These are phyloP conservation scores for Gonatopus flavifemur DNA, from an alignment of 1,140 invertebrate species.

Conservation along the genomic window DNA sequence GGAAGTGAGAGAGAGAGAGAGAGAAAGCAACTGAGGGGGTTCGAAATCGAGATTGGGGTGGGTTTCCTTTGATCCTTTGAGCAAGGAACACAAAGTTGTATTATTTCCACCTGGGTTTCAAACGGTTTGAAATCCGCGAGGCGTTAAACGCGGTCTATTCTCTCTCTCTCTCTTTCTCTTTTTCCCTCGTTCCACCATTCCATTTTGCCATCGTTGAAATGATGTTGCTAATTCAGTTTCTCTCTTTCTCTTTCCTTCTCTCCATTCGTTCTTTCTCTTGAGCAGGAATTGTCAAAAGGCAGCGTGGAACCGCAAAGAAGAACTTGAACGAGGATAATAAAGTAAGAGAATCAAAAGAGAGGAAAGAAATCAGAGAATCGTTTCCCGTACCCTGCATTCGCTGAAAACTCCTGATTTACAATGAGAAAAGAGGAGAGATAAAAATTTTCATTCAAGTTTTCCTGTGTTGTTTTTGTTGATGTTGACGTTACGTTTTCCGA, in stretches of 20 bases:
- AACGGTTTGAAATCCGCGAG: slow-evolving; percentile 47
- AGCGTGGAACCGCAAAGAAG: slow-evolving; percentile 1
- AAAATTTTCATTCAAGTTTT: no score
- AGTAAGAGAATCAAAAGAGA: slow-evolving; percentile 13
- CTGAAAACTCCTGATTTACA: no score
- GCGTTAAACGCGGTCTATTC: slow-evolving; percentile 45
- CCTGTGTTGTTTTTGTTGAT: no score
- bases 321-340: background rate
- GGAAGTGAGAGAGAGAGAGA: slow-evolving; percentile 1
- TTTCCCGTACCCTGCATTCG: no score
- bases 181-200: background rate
- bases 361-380: background rate
- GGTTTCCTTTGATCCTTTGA: slow-evolving; percentile 49
- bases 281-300: slow-evolving; percentile 5
- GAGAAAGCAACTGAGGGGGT: slow-evolving; percentile 19
- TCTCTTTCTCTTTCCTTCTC: no score
- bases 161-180: slow-evolving; percentile 28
- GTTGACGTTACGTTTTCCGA: no score
- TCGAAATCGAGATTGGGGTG: slow-evolving; percentile 37
- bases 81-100: slow-evolving; percentile 55
- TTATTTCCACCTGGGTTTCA: slow-evolving; percentile 54
- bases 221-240: no score
- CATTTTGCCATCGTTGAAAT: no score
- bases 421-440: no score
- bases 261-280: background rate